phyloP scores from a whole-genome alignment of 2,113 vertebrate species.

The Hylia prasina region DNA sequence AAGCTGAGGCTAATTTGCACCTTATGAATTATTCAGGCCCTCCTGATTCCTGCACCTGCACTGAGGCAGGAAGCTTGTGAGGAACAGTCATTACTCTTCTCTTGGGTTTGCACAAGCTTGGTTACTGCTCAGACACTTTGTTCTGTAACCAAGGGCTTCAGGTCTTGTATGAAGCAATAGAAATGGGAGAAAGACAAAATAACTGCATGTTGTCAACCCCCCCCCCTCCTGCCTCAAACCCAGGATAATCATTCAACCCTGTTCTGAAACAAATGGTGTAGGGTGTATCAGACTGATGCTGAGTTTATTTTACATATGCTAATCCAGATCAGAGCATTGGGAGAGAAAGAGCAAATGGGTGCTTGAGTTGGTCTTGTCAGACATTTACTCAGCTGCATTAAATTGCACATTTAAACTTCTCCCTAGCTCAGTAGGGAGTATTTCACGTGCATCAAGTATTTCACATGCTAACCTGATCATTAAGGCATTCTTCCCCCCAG shows the following conservation, averaged over 20 bases:
- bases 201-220: neutral
- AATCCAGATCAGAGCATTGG: conserved; percentile 1
- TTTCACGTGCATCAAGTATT: conserved; percentile 11
- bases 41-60: conserved; percentile 78
- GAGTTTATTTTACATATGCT: conserved; percentile 16
- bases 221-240: neutral
- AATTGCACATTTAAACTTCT: conserved; percentile 26
- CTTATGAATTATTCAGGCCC: conserved; percentile 74
- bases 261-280: neutral
- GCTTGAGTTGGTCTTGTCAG: conserved; percentile 15
- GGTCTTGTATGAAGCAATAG: conserved; percentile 32
- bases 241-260: neutral
- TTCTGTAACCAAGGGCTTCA: conserved; percentile 64
- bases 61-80: conserved; percentile 66
- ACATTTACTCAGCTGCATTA: conserved; percentile 41
- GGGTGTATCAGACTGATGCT: neutral
- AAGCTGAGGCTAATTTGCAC: conserved; percentile 70
- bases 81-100: conserved; percentile 66
- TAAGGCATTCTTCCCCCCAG: neutral
- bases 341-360: neutral
- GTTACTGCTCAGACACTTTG: conserved; percentile 65
- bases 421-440: neutral
- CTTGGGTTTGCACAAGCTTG: conserved; percentile 46
- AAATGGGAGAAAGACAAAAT: neutral
- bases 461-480: conserved; percentile 13